Percentiles rank a stretch among this genome's conserved stretches.
Evolutionary conservation across 2,797 vertebrate species (phyloP).

Genomic region (Pipistrellus kuhlii): DNA sequence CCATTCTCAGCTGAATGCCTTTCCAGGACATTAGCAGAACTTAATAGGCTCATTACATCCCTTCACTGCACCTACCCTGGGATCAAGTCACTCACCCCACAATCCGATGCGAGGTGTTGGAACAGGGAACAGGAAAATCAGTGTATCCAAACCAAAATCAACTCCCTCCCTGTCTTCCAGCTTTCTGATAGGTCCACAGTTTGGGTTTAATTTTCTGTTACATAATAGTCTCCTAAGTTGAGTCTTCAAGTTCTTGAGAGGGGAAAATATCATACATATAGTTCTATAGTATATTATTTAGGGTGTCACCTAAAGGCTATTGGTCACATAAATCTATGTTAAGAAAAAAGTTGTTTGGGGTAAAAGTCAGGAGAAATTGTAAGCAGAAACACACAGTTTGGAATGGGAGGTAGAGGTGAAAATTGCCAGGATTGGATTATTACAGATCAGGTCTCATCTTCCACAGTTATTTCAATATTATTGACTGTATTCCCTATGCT

Average conservation of each 20-base stretch:
- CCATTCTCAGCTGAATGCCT: slow-evolving; percentile 89
- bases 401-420: neutral
- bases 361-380: neutral
- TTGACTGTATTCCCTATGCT: neutral
- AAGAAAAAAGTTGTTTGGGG: neutral
- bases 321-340: neutral
- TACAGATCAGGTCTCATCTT: neutral
- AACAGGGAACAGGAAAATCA: neutral
- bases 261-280: neutral
- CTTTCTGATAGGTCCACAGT: neutral
- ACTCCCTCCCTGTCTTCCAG: fast-evolving
- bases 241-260: neutral
- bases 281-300: slow-evolving; percentile 1
- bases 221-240: neutral
- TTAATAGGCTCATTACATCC: slow-evolving; percentile 97
- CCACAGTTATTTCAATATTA: neutral
- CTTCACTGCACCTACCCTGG: slow-evolving; percentile 74
- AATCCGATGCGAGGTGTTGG: slow-evolving; percentile 61
- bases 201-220: neutral
- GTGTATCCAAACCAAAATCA: neutral
- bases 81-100: slow-evolving; percentile 76
- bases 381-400: neutral
- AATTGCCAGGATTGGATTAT: neutral
- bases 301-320: neutral
- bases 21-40: slow-evolving; percentile 94